These are phyloP conservation scores for Scaptodrosophila latifasciaeformis DNA, from an alignment of 2,888 invertebrate genomes.

Conservation along the genomic window DNA sequence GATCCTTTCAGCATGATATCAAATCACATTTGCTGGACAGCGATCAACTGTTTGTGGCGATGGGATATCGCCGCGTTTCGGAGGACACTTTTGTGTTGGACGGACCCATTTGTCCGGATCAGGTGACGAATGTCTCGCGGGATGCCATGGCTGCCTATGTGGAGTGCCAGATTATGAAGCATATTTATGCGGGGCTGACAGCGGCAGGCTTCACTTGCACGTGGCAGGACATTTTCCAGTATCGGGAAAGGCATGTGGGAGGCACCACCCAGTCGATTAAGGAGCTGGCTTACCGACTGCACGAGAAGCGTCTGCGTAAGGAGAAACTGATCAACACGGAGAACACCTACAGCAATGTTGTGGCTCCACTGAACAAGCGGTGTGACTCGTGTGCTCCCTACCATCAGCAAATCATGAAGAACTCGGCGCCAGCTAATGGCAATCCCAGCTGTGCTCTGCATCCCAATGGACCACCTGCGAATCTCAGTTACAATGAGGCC, in stretches of 20 bases:
- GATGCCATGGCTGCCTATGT: constrained; percentile 91
- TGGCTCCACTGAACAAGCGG: constrained; percentile 15
- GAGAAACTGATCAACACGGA: constrained; percentile 52
- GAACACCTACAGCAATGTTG: constrained; percentile 53
- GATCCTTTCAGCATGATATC: constrained; percentile 91
- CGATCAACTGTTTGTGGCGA: constrained; percentile 84
- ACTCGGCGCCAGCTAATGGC: constrained; percentile 32
- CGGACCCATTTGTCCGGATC: constrained; percentile 88
- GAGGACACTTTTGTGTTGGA: constrained; percentile 78
- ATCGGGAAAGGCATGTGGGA: constrained; percentile 71
- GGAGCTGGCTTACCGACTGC: constrained; percentile 62
- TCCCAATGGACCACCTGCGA: constrained; percentile 33
- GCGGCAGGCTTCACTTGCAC: constrained; percentile 77
- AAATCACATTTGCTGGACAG: constrained; percentile 87
- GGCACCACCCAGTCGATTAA: constrained; percentile 69
- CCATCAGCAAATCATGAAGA: constrained; percentile 33
- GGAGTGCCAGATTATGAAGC: constrained; percentile 89
- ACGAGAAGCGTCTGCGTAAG: constrained; percentile 66
- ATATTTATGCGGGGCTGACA: constrained; percentile 83
- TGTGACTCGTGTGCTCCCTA: constrained; percentile 42
- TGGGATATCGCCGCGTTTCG: constrained; percentile 85
- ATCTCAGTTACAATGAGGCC: constrained; percentile 42
- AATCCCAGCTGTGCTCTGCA: constrained; percentile 42
- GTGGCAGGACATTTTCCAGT: constrained; percentile 81
- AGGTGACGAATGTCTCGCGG: constrained; percentile 85